A percentile compares a stretch with the other conserved stretches of the same genome.
Evolutionary conservation across 2,113 vertebrate species (phyloP).

Genomic region (Rhea americana): DNA sequence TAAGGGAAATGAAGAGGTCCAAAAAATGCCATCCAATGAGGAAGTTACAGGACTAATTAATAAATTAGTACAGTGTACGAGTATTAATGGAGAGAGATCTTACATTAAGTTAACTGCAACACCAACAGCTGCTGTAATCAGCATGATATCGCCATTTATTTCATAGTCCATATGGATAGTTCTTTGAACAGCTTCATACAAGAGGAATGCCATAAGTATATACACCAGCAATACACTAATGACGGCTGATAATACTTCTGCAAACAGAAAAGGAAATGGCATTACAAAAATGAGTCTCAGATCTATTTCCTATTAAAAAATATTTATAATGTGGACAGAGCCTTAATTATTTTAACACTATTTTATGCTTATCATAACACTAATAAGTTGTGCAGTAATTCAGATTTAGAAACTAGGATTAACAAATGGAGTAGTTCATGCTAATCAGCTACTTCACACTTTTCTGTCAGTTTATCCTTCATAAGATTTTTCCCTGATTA

Average conservation of each 20-base stretch:
- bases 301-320: not conserved
- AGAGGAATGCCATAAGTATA: conserved; percentile 87
- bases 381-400: not conserved
- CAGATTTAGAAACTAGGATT: not conserved
- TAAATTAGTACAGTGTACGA: not conserved
- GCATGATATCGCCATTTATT: conserved; percentile 96
- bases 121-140: conserved; percentile 94
- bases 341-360: not conserved
- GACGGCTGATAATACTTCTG: conserved; percentile 94
- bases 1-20: too few species aligned
- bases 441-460: not conserved
- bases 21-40: not conserved
- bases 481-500: not conserved
- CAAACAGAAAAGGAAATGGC: conserved; percentile 49
- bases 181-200: conserved; percentile 94
- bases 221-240: conserved; percentile 94
- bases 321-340: not conserved
- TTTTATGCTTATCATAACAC: not conserved
- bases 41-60: not conserved
- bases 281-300: not conserved
- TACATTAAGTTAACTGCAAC: conserved; percentile 96
- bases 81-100: conserved; percentile 58
- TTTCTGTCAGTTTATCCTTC: not conserved
- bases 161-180: conserved; percentile 91
- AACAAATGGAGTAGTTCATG: not conserved